These are phyloP conservation scores for Colius striatus DNA, from an alignment of 2,113 vertebrate genomes.

Conservation along the genomic window DNA sequence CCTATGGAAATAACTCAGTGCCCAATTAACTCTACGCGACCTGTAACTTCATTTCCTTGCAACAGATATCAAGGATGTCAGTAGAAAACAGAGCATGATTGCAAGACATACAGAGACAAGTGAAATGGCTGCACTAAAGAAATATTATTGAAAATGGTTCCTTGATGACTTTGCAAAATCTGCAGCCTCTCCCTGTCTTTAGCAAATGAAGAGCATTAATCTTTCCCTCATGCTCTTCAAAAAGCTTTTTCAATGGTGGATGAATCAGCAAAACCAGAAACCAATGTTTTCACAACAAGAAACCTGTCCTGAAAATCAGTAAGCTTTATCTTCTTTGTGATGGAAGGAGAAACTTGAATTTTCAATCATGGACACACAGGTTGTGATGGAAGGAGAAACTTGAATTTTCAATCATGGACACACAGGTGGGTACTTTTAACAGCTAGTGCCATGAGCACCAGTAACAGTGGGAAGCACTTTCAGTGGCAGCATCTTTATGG, in stretches of 20 bases:
- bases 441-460: not conserved
- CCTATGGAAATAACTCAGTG: not conserved
- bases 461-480: not conserved
- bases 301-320: not conserved
- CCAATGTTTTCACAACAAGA: not conserved
- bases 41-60: not conserved
- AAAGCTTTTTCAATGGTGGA: not conserved
- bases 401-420: not conserved
- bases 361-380: not conserved
- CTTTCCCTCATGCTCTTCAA: not conserved
- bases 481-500: accelerated
- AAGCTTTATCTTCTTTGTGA: not conserved
- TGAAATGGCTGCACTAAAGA: not conserved
- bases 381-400: not conserved
- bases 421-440: accelerated
- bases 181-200: not conserved
- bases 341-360: not conserved
- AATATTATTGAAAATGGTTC: not conserved
- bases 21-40: not conserved
- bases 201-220: not conserved
- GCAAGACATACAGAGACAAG: not conserved
- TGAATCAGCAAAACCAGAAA: not conserved
- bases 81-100: not conserved
- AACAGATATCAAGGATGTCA: not conserved
- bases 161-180: not conserved